Base-by-base conservation (phyloP, 2,888 invertebrate species). In the Tetragonisca angustula region DNA sequence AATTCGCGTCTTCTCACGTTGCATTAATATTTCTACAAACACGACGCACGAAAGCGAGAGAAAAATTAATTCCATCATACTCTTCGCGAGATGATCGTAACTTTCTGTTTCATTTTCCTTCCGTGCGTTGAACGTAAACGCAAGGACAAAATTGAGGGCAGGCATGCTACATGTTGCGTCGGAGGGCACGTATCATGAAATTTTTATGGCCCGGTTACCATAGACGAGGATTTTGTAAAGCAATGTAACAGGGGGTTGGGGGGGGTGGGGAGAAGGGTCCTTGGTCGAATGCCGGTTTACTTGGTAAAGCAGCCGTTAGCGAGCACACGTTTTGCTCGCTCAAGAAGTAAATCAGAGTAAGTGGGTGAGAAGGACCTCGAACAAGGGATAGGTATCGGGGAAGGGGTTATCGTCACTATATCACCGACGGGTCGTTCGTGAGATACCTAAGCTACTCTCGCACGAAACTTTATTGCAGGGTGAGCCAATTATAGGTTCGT, bases 401-500 rank as follows among this genome's bases (percentile, higher is more conserved):
- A 19, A 19, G 52, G 61, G 64, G 91, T 92, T 92, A 92, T 92
- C 92, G 90, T 90, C 92, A 86, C 92, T 92, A 91, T 91, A 92
- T 92, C 92, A 92, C 91, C 75, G 79, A 81, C 64, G 87, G 86
- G 87, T 90, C 88, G 88, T 87, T 88, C 87, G 83, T 85, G 87
- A 90, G 91, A 90, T 91, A 91, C 87, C 90, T 90, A 90, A 91
- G 89, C 90, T 90, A 89, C 88, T 88, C 88, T 67, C 86, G 86
- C 80, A 80, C 79, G 88, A 87, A 91, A 92, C 88, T 92, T 91
- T 92, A 92, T 92, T 91, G 91, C 91, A 79, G 88, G 86, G 86
- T 79, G 88, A 91, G 92, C 92, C 92, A 92, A 92, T 92, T 92
- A 92, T 92, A 90, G 90, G 87, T 89, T 87, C 90, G 88, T 86